These are phyloP conservation scores for Diceros bicornis DNA, from an alignment of 2,797 vertebrate genomes.

Conservation along the genomic window DNA sequence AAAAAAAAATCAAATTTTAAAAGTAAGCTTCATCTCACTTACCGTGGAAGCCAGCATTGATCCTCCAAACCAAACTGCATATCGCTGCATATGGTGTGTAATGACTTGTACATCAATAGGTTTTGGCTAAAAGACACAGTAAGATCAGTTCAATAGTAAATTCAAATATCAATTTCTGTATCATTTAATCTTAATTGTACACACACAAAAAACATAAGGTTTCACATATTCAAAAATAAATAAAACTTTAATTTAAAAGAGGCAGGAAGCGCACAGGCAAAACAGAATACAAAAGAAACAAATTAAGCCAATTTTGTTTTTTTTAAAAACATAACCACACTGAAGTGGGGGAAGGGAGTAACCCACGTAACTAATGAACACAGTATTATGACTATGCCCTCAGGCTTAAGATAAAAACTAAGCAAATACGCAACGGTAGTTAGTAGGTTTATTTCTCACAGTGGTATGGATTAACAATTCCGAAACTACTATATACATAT, in stretches of 20 bases:
- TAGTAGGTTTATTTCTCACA: not conserved
- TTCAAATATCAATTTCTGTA: constrained; percentile 32
- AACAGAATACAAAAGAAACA: constrained; percentile 15
- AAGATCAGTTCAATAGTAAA: constrained; percentile 50
- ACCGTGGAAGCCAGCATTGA: constrained; percentile 99
- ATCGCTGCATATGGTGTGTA: constrained; percentile 99
- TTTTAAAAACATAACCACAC: not conserved
- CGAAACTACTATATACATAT: not conserved
- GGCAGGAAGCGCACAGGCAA: not conserved
- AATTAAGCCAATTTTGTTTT: not conserved
- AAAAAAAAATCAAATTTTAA: not conserved
- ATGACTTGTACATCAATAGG: constrained; percentile 99
- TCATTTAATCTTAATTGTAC: constrained; percentile 51
- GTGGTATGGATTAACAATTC: not conserved
- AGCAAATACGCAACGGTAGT: not conserved
- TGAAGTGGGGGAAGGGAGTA: not conserved
- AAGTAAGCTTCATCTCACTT: constrained; percentile 87
- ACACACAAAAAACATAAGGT: not conserved
- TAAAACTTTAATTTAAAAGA: not conserved
- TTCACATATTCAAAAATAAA: constrained; percentile 22
- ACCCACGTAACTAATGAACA: constrained; percentile 5
- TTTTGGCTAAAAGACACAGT: constrained; percentile 92
- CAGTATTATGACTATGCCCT: not conserved
- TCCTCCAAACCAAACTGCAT: constrained; percentile 99
- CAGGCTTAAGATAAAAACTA: not conserved